phyloP scores from a whole-genome alignment of 2,888 invertebrate species.

The Cheilosia impressa region DNA sequence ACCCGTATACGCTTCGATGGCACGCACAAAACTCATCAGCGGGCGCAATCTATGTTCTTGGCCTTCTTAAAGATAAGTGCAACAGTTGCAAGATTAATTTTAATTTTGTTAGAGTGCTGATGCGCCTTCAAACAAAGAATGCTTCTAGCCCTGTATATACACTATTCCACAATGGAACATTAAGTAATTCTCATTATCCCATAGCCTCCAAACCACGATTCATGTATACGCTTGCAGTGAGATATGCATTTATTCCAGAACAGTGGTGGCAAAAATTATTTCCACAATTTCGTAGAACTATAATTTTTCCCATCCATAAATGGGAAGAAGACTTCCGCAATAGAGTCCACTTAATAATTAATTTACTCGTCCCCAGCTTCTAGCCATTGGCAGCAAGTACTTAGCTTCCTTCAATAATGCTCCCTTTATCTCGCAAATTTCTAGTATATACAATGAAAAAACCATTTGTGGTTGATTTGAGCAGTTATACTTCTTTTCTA shows the following conservation, averaged over 20 bases:
- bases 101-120: conserved; percentile 3
- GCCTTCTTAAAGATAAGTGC: conserved; percentile 17
- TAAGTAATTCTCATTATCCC: conserved; percentile 44
- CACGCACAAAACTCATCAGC: conserved; percentile 26
- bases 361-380: too few species aligned
- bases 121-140: conserved; percentile 18
- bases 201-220: conserved; percentile 22
- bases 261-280: neutral
- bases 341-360: too few species aligned
- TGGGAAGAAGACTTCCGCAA: too few species aligned
- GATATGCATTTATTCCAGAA: neutral
- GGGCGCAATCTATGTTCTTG: neutral
- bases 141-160: conserved; percentile 15
- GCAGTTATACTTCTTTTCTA: too few species aligned
- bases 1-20: neutral
- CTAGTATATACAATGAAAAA: too few species aligned
- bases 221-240: neutral
- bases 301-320: too few species aligned
- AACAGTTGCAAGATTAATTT: conserved; percentile 40
- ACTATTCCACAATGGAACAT: neutral
- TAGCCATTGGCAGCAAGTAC: too few species aligned
- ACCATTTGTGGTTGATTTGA: too few species aligned
- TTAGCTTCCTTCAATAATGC: too few species aligned
- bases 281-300: neutral
- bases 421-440: too few species aligned